Percentiles rank a stretch among this genome's conserved stretches.
phyloP scores from a whole-genome alignment of 2,113 vertebrate species.

The Sylvia atricapilla region DNA sequence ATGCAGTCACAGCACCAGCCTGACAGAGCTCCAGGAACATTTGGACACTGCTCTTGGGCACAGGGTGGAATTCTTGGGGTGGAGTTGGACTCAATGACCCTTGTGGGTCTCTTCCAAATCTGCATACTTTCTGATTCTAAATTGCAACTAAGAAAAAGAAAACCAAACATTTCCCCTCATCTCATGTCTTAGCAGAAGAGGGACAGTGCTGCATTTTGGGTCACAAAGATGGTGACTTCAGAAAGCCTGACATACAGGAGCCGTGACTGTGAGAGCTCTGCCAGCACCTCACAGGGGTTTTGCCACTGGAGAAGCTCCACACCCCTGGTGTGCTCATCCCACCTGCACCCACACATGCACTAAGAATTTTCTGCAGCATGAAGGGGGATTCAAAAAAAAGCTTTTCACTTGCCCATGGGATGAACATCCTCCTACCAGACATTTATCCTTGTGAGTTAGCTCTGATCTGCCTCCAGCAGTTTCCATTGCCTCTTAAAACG shows the following conservation, averaged over 20 bases:
- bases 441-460: not conserved
- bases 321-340: not conserved
- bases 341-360: not conserved
- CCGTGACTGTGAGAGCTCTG: not conserved
- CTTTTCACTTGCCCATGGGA: not conserved
- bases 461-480: not conserved
- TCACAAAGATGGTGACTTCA: not conserved
- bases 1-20: not conserved
- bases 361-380: not conserved
- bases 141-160: not conserved
- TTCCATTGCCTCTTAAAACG: not conserved
- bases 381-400: not conserved
- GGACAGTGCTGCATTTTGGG: not conserved
- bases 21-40: not conserved
- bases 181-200: not conserved
- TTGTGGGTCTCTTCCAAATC: not conserved
- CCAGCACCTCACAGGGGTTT: not conserved
- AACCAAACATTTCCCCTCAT: not conserved
- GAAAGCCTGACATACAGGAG: not conserved
- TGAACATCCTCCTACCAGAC: not conserved
- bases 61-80: not conserved
- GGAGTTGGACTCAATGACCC: accelerated
- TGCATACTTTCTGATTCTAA: not conserved
- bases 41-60: not conserved
- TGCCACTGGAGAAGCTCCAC: not conserved